phyloP scores from a whole-genome alignment of 2,888 invertebrate genomes.

The Alentia gelatinosa region DNA sequence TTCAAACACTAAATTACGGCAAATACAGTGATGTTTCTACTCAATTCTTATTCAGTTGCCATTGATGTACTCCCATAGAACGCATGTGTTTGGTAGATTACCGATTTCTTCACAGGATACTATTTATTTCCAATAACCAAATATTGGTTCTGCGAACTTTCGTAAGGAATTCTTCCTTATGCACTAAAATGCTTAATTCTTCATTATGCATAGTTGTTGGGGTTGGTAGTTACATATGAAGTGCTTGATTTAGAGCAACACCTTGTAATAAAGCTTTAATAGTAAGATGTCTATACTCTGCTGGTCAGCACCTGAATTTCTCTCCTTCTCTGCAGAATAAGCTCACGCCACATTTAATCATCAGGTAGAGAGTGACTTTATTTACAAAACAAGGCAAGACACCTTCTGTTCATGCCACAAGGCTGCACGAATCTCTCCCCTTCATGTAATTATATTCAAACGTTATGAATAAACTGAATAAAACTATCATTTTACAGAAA shows the following conservation, averaged over 20 bases:
- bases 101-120: neutral
- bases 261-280: neutral
- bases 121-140: neutral
- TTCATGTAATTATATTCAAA: slow-evolving; percentile 17
- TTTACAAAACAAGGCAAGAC: neutral
- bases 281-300: neutral
- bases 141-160: neutral
- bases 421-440: neutral
- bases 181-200: neutral
- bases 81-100: neutral
- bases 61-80: neutral
- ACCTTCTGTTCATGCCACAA: neutral
- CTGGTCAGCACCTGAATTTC: neutral
- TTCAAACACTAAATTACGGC: neutral
- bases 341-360: neutral
- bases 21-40: neutral
- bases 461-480: neutral
- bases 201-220: neutral
- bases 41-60: no score
- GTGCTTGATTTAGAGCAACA: neutral
- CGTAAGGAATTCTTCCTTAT: neutral
- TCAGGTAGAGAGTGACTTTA: neutral
- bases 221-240: neutral
- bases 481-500: neutral
- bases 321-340: neutral